Percentiles rank a stretch among this genome's conserved stretches.
These are phyloP conservation scores for Stigmatopora nigra DNA, from an alignment of 2,113 vertebrate genomes.

Conservation along the genomic window DNA sequence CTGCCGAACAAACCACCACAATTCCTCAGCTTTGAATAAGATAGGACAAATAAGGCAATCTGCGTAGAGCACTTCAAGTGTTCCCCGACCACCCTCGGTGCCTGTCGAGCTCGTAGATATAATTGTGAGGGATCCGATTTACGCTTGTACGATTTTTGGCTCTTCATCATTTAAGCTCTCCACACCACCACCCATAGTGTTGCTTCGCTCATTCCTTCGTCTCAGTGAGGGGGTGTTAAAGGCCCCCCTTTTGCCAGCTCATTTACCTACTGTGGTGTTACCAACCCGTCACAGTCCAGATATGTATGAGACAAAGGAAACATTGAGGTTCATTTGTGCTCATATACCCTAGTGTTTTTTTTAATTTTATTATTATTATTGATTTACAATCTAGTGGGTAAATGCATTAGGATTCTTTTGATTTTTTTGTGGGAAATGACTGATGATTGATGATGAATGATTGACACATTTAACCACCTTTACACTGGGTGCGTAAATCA, in stretches of 20 bases:
- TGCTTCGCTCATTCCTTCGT: conserved; percentile 22
- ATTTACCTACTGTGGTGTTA: conserved; percentile 53
- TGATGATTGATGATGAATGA: no score
- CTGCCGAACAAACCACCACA: conserved; percentile 75
- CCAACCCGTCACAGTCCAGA: conserved; percentile 12
- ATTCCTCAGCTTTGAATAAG: conserved; percentile 82
- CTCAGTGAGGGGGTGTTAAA: conserved; percentile 41
- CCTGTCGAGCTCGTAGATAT: conserved; percentile 90
- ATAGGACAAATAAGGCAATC: conserved; percentile 96
- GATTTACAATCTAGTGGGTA: neutral
- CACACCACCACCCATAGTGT: conserved; percentile 16
- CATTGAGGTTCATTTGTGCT: conserved; percentile 17
- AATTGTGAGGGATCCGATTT: conserved; percentile 99
- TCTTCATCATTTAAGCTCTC: conserved; percentile 78
- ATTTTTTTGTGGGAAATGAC: neutral
- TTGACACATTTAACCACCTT: no score
- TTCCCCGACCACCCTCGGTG: conserved; percentile 72
- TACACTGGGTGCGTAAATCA: no score
- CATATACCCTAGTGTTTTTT: conserved; percentile 7
- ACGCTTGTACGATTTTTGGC: conserved; percentile 67
- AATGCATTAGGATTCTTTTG: neutral
- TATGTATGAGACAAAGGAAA: neutral
- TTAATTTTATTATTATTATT: neutral
- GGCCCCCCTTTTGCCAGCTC: conserved; percentile 45
- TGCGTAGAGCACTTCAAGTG: conserved; percentile 75